Evolutionary conservation across 2,797 vertebrate genomes (phyloP).

Genomic region (Lepidocolaptes lacrymiger): DNA sequence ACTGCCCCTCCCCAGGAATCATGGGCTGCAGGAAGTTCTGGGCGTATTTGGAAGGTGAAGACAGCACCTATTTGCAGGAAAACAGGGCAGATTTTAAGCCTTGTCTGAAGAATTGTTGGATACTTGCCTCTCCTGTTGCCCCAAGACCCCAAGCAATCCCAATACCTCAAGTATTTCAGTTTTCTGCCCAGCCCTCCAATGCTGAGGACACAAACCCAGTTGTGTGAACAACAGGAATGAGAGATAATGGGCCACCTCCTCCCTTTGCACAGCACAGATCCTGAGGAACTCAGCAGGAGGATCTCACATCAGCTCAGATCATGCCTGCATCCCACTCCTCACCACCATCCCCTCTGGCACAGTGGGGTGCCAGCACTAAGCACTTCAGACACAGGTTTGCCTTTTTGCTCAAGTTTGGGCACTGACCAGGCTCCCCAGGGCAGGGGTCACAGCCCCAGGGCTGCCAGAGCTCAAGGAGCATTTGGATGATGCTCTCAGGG

Average conservation of each 20-base stretch:
- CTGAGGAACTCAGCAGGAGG: neutral
- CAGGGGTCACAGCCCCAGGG: neutral
- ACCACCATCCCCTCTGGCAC: accelerated
- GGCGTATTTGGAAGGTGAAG: accelerated
- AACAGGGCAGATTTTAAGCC: neutral
- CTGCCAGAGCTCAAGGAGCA: neutral
- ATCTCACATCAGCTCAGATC: neutral
- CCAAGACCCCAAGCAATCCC: neutral
- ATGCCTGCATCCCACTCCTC: neutral
- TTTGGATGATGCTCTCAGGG: neutral
- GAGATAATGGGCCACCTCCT: neutral
- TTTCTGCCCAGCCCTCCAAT: neutral
- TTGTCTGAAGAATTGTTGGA: accelerated
- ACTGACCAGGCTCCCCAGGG: neutral
- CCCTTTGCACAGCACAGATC: neutral
- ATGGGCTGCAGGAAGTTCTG: neutral
- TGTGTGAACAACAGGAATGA: neutral
- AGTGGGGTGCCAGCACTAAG: neutral
- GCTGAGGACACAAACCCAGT: neutral
- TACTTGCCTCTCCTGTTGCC: neutral
- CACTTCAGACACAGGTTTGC: neutral
- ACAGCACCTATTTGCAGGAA: neutral
- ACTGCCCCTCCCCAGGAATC: accelerated
- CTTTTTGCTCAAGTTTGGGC: neutral
- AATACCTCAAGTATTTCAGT: accelerated